Conservation (phyloP, 2,888 invertebrate species). For the Bombylius major region DNA sequence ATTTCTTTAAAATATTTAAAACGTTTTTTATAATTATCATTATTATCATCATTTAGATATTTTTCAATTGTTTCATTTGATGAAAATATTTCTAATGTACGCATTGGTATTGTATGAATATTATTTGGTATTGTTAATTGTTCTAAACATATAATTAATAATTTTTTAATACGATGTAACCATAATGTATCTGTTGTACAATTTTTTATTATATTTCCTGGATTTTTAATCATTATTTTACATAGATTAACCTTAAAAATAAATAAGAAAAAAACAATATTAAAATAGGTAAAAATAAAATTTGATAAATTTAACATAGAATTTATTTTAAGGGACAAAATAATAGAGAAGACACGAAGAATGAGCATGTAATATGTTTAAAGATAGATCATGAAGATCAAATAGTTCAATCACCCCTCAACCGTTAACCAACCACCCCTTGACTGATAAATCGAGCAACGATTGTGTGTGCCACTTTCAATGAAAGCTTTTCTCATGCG, state of each 20-base stretch:
- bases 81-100: slow-evolving; percentile 68
- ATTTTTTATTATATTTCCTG: slow-evolving; percentile 28
- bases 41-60: slow-evolving; percentile 26
- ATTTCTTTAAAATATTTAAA: slow-evolving; percentile 28
- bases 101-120: slow-evolving; percentile 54
- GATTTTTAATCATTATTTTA: slow-evolving; percentile 31
- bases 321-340: too few species aligned
- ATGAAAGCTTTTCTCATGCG: too few species aligned
- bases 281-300: too few species aligned
- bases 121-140: slow-evolving; percentile 28
- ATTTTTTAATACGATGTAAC: slow-evolving; percentile 31
- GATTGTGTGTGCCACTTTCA: too few species aligned
- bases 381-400: too few species aligned
- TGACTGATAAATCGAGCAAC: too few species aligned
- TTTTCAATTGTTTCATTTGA: slow-evolving; percentile 37
- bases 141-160: slow-evolving; percentile 31
- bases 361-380: too few species aligned
- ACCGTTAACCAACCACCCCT: too few species aligned
- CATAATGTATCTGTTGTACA: slow-evolving; percentile 27
- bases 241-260: slow-evolving; percentile 31
- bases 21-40: slow-evolving; percentile 11
- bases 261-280: neutral
- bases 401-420: too few species aligned
- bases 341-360: too few species aligned
- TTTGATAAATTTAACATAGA: too few species aligned